Conservation (phyloP, 2,113 vertebrate genomes). For the Pheucticus melanocephalus region DNA sequence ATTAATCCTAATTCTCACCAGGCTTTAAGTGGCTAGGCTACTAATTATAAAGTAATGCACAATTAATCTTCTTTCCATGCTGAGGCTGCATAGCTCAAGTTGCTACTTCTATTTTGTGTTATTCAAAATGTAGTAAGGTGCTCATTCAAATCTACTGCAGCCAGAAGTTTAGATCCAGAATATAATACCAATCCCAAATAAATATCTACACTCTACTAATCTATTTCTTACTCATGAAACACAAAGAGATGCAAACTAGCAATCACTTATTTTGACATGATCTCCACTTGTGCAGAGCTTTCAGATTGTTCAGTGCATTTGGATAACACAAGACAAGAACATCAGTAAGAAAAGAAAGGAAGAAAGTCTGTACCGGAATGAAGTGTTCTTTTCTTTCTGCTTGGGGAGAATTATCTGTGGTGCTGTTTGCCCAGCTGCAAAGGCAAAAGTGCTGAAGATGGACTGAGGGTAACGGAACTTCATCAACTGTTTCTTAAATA, state of each 20-base stretch:
- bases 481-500: conserved; percentile 94
- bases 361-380: conserved; percentile 83
- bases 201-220: background rate
- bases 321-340: background rate
- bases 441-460: conserved; percentile 93
- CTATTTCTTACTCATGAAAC: background rate
- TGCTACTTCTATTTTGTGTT: background rate
- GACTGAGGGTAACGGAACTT: conserved; percentile 95
- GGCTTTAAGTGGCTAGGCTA: background rate
- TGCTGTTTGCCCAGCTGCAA: conserved; percentile 89
- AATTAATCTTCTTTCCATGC: background rate
- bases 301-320: background rate
- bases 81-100: background rate
- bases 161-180: background rate
- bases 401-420: conserved; percentile 93
- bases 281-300: background rate
- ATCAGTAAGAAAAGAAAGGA: background rate
- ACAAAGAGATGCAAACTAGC: background rate
- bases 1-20: background rate
- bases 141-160: background rate
- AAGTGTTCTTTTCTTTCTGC: conserved; percentile 96
- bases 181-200: background rate
- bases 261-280: background rate
- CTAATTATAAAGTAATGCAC: background rate
- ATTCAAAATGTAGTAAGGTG: background rate